phyloP scores from a whole-genome alignment of 2,797 vertebrate species.

The Arctocebus calabarensis region DNA sequence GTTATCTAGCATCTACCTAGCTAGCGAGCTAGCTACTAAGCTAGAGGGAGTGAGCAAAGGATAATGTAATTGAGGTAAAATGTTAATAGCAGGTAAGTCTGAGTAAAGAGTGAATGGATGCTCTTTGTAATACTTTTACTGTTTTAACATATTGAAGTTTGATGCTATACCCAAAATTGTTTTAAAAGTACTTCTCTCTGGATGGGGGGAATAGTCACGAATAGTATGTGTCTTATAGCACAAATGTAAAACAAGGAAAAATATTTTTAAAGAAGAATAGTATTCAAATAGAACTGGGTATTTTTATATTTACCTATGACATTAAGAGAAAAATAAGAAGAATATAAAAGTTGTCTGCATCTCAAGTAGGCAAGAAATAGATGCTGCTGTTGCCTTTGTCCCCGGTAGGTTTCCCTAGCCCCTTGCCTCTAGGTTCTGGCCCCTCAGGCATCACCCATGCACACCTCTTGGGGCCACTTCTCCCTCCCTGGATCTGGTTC shows the following conservation, averaged over 20 bases:
- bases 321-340: not conserved
- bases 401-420: not conserved
- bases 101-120: not conserved
- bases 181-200: not conserved
- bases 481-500: not conserved
- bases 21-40: not conserved
- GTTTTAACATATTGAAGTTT: not conserved
- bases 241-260: too few species aligned
- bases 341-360: not conserved
- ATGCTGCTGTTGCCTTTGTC: not conserved
- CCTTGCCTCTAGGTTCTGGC: not conserved
- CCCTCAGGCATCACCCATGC: not conserved
- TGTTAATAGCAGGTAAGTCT: not conserved
- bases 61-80: not conserved
- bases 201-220: not conserved
- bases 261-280: too few species aligned
- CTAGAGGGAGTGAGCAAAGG: not conserved
- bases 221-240: not conserved
- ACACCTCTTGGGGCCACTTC: not conserved
- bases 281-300: not conserved
- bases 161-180: not conserved
- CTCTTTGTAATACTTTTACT: not conserved
- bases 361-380: not conserved
- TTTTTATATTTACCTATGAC: not conserved
- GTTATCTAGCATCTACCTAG: not conserved